Conservation (phyloP, 2,888 invertebrate genomes). For the Athetis lepigone region DNA sequence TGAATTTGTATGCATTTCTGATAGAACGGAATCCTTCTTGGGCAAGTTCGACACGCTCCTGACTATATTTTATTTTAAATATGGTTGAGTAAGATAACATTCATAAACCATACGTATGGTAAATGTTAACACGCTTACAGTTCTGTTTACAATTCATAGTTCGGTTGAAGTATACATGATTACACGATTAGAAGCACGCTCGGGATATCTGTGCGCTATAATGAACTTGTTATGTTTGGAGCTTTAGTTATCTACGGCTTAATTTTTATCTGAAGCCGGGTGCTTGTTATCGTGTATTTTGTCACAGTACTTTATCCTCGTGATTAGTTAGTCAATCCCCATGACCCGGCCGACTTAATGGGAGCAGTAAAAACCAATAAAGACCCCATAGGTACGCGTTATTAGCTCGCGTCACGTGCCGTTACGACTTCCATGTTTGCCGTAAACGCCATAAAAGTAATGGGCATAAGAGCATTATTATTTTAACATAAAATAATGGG, state of each 20-base stretch:
- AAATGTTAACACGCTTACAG: slow-evolving; percentile 68
- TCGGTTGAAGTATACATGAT: slow-evolving; percentile 65
- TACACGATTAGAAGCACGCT: slow-evolving; percentile 62
- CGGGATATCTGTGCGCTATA: slow-evolving; percentile 56
- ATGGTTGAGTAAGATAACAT: slow-evolving; percentile 58
- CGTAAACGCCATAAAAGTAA: slow-evolving; percentile 58
- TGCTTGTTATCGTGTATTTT: slow-evolving; percentile 63
- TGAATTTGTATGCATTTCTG: not conserved
- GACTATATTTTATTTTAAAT: slow-evolving; percentile 50
- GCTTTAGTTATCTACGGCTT: slow-evolving; percentile 66
- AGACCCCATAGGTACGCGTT: slow-evolving; percentile 55
- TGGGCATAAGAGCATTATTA: slow-evolving; percentile 41
- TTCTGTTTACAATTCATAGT: slow-evolving; percentile 70
- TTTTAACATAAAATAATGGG: slow-evolving; percentile 24
- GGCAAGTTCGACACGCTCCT: slow-evolving; percentile 10
- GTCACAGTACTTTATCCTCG: slow-evolving; percentile 64
- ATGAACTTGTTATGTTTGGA: slow-evolving; percentile 66
- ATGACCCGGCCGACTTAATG: slow-evolving; percentile 65
- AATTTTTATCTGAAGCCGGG: slow-evolving; percentile 67
- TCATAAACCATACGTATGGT: slow-evolving; percentile 70
- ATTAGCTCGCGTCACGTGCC: slow-evolving; percentile 49
- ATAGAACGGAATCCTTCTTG: slow-evolving; percentile 9
- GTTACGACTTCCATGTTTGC: slow-evolving; percentile 48
- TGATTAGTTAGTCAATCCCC: slow-evolving; percentile 69
- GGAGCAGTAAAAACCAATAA: slow-evolving; percentile 73